Base-by-base conservation (phyloP, 2,888 invertebrate species). In the Cynaeus angustus region DNA sequence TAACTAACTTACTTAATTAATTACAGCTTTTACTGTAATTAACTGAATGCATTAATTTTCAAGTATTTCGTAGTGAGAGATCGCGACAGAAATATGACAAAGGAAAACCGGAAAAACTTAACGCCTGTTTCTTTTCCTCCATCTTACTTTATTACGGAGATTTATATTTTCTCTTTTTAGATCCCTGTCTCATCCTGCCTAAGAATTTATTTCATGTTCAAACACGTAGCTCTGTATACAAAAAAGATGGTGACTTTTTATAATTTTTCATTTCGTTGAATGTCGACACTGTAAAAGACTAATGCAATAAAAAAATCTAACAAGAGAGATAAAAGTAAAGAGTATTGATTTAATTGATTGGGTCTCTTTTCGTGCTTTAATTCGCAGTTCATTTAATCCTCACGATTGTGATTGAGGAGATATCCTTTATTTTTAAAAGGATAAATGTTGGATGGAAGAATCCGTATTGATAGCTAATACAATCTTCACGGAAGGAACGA, bases 271-370 rank as follows among this genome's bases (percentile, higher is more conserved):
- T 59, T 58, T 43, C 12, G 3, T 28, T 59, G 13, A 46, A 33
- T 46, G 53, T 26, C 37, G 59, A 30, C 13, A 46, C 30, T 45
- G 46, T 59, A 33, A 33, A 58, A 59, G 59, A 46, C 30, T 46
- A 59, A 62, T 38, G 26, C 62, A 43, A 50, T 62, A 62, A 48
- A 50, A 16, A 3, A 38, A 37, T 45, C 38, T 12, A 59, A 45
- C 26, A 53, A 50, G 48, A 55, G 16, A 67, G 58, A 52, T 21
- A 67, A 45, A 68, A 61, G 37, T 53, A 53, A n/a, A 8, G 38
- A 50, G 53, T 59, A 66, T 70, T 70, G 59, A 70, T 66, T 66
- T 66, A 70, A 70, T 70, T 70, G 70, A 66, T 66, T 70, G 62
- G 28, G 41, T 55, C 55, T 61, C 59, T 37, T 45, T 65, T 59